phyloP scores from a whole-genome alignment of 1,140 invertebrate species.

The Panulirus ornatus region DNA sequence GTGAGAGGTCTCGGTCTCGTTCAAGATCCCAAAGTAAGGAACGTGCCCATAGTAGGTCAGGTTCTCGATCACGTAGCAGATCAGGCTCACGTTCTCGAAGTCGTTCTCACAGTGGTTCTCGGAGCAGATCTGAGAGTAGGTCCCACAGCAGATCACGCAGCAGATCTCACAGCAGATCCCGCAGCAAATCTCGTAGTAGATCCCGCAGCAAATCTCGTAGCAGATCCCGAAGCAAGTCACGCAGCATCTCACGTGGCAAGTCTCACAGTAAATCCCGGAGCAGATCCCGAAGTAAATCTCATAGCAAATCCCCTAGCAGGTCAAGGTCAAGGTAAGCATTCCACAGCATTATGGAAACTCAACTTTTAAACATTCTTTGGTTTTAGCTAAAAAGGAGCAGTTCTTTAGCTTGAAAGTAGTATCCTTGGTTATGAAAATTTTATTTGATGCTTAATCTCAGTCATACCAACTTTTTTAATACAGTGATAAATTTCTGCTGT shows the following conservation, averaged over 20 bases:
- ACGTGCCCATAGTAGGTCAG: slow-evolving; percentile 75
- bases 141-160: slow-evolving; percentile 9
- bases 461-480: too few species aligned
- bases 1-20: slow-evolving; percentile 64
- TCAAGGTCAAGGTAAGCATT: too few species aligned
- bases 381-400: too few species aligned
- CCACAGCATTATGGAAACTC: too few species aligned
- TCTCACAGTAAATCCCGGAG: neutral
- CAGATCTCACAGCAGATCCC: slow-evolving; percentile 72
- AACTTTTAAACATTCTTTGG: too few species aligned
- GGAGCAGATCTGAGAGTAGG: slow-evolving; percentile 77
- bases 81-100: slow-evolving; percentile 39
- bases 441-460: too few species aligned
- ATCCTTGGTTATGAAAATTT: too few species aligned
- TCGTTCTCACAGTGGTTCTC: slow-evolving; percentile 72
- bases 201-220: neutral
- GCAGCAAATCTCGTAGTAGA: slow-evolving; percentile 48
- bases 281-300: neutral
- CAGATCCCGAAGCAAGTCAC: neutral
- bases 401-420: too few species aligned
- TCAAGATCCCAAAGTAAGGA: slow-evolving; percentile 67
- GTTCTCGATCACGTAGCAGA: slow-evolving; percentile 58
- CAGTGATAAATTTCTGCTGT: too few species aligned
- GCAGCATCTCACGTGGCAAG: neutral
- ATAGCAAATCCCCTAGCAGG: neutral